Base-by-base conservation (phyloP, 2,797 vertebrate species). In the Acanthurus lineatus region DNA sequence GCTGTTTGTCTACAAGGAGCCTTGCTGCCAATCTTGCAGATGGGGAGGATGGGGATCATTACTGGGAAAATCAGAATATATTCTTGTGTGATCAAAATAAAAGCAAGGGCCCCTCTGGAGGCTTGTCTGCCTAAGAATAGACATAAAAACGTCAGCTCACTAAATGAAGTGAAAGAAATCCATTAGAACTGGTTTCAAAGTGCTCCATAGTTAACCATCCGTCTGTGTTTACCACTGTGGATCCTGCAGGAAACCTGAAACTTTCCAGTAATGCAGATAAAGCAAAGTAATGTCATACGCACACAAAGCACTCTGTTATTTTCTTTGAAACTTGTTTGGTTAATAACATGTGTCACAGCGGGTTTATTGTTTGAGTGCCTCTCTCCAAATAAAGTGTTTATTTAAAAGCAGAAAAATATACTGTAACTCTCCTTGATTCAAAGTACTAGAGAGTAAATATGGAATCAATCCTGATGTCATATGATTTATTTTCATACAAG, bases 41-140 rank as follows among this genome's bases (percentile, higher is more conserved):
- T 73, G 70, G 57, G 44, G 67, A 82, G 60, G 63, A 89, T 69
- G 45, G 51, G 65, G 80, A 90, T 94, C 86, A 90, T 92, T 91
- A 92, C 83, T 72, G 81, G 77, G 62, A 82, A 86, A 92, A 82
- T 83, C 78, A 48, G 80, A 81, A 86, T 86, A 78, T 74, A 75
- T 86, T 90, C 65, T 77, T 85, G 69, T 91, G 79, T 92, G 92
- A 92, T 92, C 83, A 85, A 84, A 88, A 87, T 88, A 87, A 91
- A 88, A 88, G 85, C 35, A 45, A 74, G 48, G 47, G 71, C 63
- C 76, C 75, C 85, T 89, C 78, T 73, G 76, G 81, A 82, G 85
- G 69, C 42, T 60, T 68, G 80, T 87, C 75, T 67, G 87, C 20
- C 86, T 86, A 81, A 86, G 85, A 92, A 94, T 90, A 89, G 89